A percentile compares a stretch with the other conserved stretches of the same genome.
These are phyloP conservation scores for Sebastes taczanowskii DNA, from an alignment of 2,797 vertebrate species.

Conservation along the genomic window DNA sequence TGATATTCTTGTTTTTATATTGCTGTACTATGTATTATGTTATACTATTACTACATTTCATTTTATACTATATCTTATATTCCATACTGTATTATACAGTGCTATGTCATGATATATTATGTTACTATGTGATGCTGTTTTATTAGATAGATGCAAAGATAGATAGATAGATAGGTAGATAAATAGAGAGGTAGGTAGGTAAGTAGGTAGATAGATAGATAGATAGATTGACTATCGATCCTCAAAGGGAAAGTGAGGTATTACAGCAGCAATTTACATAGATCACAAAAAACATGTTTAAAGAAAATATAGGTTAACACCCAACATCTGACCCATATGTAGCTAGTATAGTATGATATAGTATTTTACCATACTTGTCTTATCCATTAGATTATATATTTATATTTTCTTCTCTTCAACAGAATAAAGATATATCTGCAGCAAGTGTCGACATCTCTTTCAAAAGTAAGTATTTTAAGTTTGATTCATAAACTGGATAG, in stretches of 20 bases:
- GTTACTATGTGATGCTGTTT: neutral
- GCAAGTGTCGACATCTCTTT: neutral
- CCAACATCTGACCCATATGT: too few species aligned
- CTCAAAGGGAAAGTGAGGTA: too few species aligned
- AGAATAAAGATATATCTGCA: conserved; percentile 51
- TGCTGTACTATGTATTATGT: neutral
- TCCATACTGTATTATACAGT: neutral
- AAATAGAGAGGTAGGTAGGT: too few species aligned
- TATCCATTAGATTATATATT: neutral
- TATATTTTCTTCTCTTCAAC: neutral
- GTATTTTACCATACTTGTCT: too few species aligned
- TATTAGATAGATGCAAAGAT: too few species aligned
- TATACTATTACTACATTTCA: neutral
- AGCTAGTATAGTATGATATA: too few species aligned
- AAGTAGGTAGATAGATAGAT: too few species aligned
- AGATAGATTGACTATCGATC: too few species aligned
- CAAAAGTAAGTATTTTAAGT: conserved; percentile 32
- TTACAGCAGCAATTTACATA: too few species aligned
- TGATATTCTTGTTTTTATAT: neutral
- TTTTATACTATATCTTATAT: neutral
- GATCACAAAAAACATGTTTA: too few species aligned
- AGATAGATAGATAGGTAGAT: too few species aligned
- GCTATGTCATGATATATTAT: neutral
- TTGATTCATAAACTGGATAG: neutral
- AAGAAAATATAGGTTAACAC: too few species aligned